Evolutionary conservation across 2,888 invertebrate species (phyloP), one percentile per base, ranked within the genome.

Genomic region (Melanotus villosus): DNA sequence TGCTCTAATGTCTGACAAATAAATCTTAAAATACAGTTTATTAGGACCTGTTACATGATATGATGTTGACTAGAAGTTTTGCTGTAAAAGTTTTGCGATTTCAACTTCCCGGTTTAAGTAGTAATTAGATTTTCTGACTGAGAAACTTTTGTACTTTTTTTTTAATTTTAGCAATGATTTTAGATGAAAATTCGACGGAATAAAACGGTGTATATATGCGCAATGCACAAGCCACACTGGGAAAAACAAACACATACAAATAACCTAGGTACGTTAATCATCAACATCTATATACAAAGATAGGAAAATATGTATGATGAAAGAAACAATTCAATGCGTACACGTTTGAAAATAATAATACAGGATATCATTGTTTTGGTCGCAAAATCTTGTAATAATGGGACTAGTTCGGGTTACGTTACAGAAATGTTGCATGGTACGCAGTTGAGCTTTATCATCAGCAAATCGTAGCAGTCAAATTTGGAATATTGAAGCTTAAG

Each of bases 391-490:
- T 74, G 71, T 73, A 65, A 50, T 68, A 41, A 68, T 77, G 78
- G 78, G 84, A 84, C 84, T 84, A 84, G 84, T 82, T 82, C 78
- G 80, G 81, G 78, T 82, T 82, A 80, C 80, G 79, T 76, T 71
- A 65, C 50, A 65, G 52, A 68, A 58, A 60, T 62, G 59, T 70
- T 50, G 36, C 60, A 56, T 16, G 58, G 70, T 66, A 68, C 66
- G 70, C 72, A 65, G 63, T 73, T 75, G 72, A 75, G 72, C 73
- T 66, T n/a, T 72, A 56, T 68, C 57, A 58, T 64, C 64, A 63
- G 45, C 60, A 45, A 60, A 60, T 45, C 54, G 56, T 68, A 66
- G 47, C 68, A 71, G 66, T 73, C 69, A 45, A 70, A 73, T 69
- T 72, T 74, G 73, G 73, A 71, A 70, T 69, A 65, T 69, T 71